Percentiles rank a stretch among this genome's conserved stretches.
Evolutionary conservation across 2,797 vertebrate genomes (phyloP).

Genomic region (Syncerus caffer): DNA sequence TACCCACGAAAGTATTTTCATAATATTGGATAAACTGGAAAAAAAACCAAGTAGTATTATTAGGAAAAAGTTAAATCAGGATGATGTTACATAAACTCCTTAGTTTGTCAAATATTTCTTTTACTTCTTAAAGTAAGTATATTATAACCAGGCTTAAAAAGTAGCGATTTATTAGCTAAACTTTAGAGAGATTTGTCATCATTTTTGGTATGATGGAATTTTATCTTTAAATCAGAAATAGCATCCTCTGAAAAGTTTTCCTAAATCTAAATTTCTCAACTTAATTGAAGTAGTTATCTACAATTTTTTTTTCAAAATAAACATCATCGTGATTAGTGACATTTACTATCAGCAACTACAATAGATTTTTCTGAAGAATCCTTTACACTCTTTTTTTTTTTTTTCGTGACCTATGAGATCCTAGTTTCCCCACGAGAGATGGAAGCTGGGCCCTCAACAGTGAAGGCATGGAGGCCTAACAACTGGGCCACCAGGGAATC

Average conservation of each 20-base stretch:
- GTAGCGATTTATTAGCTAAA: background rate
- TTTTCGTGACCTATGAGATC: background rate
- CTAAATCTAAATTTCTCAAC: background rate
- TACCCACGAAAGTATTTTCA: background rate
- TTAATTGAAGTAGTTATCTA: background rate
- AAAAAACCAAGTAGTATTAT: background rate
- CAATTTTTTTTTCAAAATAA: background rate
- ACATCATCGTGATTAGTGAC: background rate
- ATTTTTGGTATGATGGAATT: conserved; percentile 11
- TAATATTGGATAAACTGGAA: background rate
- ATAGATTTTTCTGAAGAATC: background rate
- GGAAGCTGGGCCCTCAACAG: background rate
- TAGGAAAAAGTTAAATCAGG: background rate
- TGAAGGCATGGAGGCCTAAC: background rate
- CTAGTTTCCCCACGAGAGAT: background rate
- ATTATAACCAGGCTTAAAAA: background rate
- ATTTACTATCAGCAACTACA: background rate
- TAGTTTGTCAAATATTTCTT: background rate
- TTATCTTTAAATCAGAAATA: background rate
- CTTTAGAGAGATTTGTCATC: background rate
- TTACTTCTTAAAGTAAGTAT: background rate
- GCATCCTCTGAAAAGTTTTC: background rate
- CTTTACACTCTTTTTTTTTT: background rate
- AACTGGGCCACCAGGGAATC: background rate
- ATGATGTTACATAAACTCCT: background rate